A percentile compares a stretch with the other conserved stretches of the same genome.
Conservation (phyloP, 2,888 invertebrate species). For the Mimachlamys varia region DNA sequence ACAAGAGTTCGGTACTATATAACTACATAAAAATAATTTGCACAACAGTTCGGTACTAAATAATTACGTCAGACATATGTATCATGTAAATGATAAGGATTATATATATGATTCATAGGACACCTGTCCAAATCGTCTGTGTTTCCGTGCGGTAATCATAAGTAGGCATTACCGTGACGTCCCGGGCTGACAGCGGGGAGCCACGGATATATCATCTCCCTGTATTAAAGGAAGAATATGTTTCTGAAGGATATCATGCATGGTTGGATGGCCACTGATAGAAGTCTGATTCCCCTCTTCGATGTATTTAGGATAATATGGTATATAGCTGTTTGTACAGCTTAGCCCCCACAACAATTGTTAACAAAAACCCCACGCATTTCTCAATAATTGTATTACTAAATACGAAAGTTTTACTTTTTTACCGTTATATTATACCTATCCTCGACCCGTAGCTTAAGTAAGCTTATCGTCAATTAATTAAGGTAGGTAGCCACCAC, state of each 20-base stretch:
- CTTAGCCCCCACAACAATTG: background rate
- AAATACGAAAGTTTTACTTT: background rate
- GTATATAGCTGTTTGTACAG: background rate
- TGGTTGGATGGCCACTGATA: background rate
- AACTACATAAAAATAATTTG: too few relatives aligned
- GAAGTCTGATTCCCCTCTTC: background rate
- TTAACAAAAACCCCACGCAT: background rate
- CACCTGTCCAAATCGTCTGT: background rate
- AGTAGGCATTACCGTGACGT: background rate
- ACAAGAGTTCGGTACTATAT: too few relatives aligned
- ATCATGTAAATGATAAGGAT: too few relatives aligned
- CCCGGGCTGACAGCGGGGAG: background rate
- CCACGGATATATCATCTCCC: background rate
- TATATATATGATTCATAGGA: background rate
- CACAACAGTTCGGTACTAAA: too few relatives aligned
- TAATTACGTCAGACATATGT: too few relatives aligned
- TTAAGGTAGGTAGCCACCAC: constrained; percentile 11
- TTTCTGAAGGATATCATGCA: background rate
- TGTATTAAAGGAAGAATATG: background rate
- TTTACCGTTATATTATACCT: constrained; percentile 7
- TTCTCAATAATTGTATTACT: constrained; percentile 10
- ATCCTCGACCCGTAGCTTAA: background rate
- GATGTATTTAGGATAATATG: background rate
- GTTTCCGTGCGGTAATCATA: background rate
- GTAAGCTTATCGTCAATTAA: background rate